Percentiles rank a stretch among this genome's conserved stretches.
These are phyloP conservation scores for Drosophila mettleri DNA, from an alignment of 2,888 invertebrate species.

Conservation along the genomic window DNA sequence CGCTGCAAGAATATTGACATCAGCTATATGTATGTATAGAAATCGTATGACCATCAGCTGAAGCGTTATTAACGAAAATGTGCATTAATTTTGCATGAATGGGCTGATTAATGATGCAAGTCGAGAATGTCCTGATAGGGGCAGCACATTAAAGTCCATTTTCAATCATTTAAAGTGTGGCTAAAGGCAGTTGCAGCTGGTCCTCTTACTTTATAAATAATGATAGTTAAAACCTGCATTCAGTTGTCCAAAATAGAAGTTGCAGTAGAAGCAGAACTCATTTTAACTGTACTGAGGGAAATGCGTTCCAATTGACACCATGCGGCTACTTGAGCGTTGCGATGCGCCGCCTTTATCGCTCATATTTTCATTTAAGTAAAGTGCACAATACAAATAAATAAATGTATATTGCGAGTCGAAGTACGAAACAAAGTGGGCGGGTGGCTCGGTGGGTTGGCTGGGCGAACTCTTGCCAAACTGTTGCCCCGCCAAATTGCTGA, in stretches of 20 bases:
- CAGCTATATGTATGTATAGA: background rate
- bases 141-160: conserved; percentile 38
- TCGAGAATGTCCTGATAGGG: background rate
- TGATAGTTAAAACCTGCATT: conserved; percentile 37
- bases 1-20: background rate
- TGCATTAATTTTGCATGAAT: conserved; percentile 70
- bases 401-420: conserved; percentile 28
- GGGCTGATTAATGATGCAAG: conserved; percentile 60
- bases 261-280: conserved; percentile 17
- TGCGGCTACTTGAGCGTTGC: conserved; percentile 22
- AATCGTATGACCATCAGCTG: conserved; percentile 47
- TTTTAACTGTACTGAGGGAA: conserved; percentile 20
- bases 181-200: conserved; percentile 31
- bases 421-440: conserved; percentile 4
- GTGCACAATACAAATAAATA: conserved; percentile 66
- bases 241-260: background rate
- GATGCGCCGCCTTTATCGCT: conserved; percentile 43
- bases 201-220: conserved; percentile 57
- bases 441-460: conserved; percentile 5
- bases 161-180: conserved; percentile 47
- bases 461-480: conserved; percentile 22
- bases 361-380: conserved; percentile 58
- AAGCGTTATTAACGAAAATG: conserved; percentile 73
- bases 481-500: conserved; percentile 20
- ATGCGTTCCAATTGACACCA: conserved; percentile 55